Evolutionary conservation across 2,888 invertebrate genomes (phyloP), one percentile per base, ranked within the genome.

Genomic region (Watsonalla binaria): DNA sequence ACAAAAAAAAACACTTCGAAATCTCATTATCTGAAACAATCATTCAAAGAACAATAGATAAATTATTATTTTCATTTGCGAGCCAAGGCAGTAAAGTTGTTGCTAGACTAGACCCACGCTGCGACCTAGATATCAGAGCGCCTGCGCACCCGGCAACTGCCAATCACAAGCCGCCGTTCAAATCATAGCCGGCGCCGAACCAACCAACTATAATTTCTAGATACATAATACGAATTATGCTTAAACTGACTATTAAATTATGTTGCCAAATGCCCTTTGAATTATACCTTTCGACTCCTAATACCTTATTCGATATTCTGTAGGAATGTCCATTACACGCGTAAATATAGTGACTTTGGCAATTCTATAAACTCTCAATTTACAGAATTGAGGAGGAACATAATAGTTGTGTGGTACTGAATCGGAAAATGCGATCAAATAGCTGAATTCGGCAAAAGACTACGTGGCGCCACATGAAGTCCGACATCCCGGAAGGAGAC

Each of bases 111-210:
- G 76, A 76, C 87, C 88, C 83, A 88, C 87, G 82, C 84, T 74
- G 73, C 85, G 90, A 87, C 90, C 90, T 78, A 89, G 82, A 89
- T 89, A 78, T 77, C 70, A 68, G 66, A 63, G 81, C 82, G 84
- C 78, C 82, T 70, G 86, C 84, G 78, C 78, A 80, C 74, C 82
- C 80, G 84, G 84, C 83, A 78, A 77, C 81, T 77, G 82, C 87
- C 88, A 86, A 88, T 86, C 85, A 84, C 72, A 79, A 60, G 67
- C 71, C 80, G 77, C 81, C 80, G 81, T 85, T 86, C 82, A 80
- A 83, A 85, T 82, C 82, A 74, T 68, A 70, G 72, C 79, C 77
- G 89, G 88, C 89, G 87, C 87, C 88, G 78, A 74, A 78, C 73
- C 75, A 68, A 66, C 67, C 68, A 65, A 69, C 76, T 77, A 82